Base-by-base conservation (phyloP, 2,113 vertebrate species). In the Eurypyga helias region DNA sequence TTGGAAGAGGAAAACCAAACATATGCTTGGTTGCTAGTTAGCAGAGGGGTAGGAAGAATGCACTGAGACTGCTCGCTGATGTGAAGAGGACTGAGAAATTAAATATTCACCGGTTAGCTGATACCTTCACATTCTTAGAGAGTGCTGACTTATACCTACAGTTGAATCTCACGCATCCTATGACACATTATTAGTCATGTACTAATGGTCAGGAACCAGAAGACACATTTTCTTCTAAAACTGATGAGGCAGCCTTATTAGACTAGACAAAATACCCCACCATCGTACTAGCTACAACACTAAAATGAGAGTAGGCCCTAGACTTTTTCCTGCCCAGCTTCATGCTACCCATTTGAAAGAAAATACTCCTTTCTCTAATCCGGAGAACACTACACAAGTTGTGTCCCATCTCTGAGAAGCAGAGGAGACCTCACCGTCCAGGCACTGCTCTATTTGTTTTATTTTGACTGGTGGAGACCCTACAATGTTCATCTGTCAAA, bases 81-180 rank as follows among this genome's bases (percentile, higher is more conserved):
- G 17, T 18, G 45, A 92, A 80, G 10, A 86, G 46, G 6, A 38
- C 28, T 5, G 4, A 90, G 64, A 83, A 89, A 83, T 48, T 12
- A 80, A 61, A 24, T 41, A 57, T 31, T 62, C 52, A 67, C 65
- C 1, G 0, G 3, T 29, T 43, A 13, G 20, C 26, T 2, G 0
- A 64, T 41, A 57, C 57, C 11, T 41, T 52, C 38, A 20, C 43
- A 55, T 72, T 58, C 14, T 45, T 38, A 34, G 13, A 21, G 69
- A 20, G 52, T 23, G 65, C 41, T 49, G 58, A 34, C 46, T 87
- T 83, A 52, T 49, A 66, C 58, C 41, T 78, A 49, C 46, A 87
- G 58, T 51, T 72, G 49, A 33, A 52, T 45, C 57, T 61, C 69
- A 26, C 34, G 73, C 61, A 58, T 43, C 16, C 15, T 36, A 21